phyloP scores from a whole-genome alignment of 2,888 invertebrate genomes.

The Drosophila emarginata region DNA sequence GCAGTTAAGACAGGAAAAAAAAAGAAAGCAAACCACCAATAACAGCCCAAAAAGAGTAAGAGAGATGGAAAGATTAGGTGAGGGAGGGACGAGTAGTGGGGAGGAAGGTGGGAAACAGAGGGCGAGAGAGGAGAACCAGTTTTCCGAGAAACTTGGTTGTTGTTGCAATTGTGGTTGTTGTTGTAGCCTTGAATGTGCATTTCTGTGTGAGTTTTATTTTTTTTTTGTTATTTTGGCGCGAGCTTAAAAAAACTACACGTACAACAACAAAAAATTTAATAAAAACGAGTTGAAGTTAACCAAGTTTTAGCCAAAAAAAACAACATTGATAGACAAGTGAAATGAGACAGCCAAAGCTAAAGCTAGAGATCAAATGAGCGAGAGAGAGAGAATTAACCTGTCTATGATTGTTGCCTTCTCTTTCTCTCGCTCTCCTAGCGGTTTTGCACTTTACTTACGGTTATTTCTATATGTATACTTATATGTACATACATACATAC shows the following conservation, averaged over 20 bases:
- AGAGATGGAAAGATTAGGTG: background rate
- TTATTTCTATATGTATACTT: constrained; percentile 22
- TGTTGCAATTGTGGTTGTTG: constrained; percentile 23
- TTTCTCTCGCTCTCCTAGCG: constrained; percentile 27
- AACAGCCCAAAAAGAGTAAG: constrained; percentile 1
- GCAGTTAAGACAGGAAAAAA: constrained; percentile 20
- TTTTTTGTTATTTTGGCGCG: constrained; percentile 60
- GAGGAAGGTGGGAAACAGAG: too few relatives aligned
- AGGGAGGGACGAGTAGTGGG: background rate
- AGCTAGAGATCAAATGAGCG: background rate
- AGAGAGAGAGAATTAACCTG: constrained; percentile 13
- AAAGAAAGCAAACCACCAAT: constrained; percentile 45
- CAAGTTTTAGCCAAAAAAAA: constrained; percentile 35
- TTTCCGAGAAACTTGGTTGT: constrained; percentile 37
- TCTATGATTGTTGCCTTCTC: constrained; percentile 9
- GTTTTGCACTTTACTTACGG: constrained; percentile 58
- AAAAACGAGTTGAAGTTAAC: constrained; percentile 41
- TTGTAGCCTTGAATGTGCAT: constrained; percentile 73
- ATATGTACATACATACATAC: too few relatives aligned
- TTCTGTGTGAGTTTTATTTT: constrained; percentile 52
- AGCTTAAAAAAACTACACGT: constrained; percentile 36
- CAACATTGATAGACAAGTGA: constrained; percentile 53
- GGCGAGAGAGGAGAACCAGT: constrained; percentile 35
- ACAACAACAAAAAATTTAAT: background rate
- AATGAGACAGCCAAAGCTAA: constrained; percentile 29